phyloP scores from a whole-genome alignment of 1,140 invertebrate genomes.

The Drosophila kurseongensis region DNA sequence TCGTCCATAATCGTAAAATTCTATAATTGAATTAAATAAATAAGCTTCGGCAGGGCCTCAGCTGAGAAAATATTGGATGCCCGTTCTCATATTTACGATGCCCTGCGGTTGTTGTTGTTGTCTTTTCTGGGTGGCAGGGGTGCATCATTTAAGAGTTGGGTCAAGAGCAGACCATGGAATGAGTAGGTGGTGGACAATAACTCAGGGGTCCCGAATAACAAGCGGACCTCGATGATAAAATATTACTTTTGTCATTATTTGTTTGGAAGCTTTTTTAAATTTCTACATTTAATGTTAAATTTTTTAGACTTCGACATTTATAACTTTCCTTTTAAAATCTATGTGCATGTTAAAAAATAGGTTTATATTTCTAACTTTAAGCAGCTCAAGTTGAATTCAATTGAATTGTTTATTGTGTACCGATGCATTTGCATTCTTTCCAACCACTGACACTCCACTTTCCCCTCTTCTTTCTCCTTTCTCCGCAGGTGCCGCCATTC shows the following conservation, averaged over 20 bases:
- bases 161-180: slow-evolving; percentile 1
- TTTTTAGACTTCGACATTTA: too few relatives aligned
- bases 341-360: too few relatives aligned
- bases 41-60: slow-evolving; percentile 58
- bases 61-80: slow-evolving; percentile 74
- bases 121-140: slow-evolving; percentile 1
- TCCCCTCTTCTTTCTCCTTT: slow-evolving; percentile 11
- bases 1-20: slow-evolving; percentile 77
- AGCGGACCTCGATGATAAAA: neutral
- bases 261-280: neutral
- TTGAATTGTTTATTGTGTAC: slow-evolving; percentile 4
- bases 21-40: slow-evolving; percentile 84
- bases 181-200: neutral
- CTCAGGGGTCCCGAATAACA: slow-evolving; percentile 1
- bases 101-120: slow-evolving; percentile 47
- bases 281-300: too few relatives aligned
- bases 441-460: slow-evolving; percentile 17
- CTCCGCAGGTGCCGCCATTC: slow-evolving; percentile 89
- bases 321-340: too few relatives aligned
- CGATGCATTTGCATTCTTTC: slow-evolving; percentile 9
- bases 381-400: neutral
- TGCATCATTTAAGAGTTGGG: slow-evolving; percentile 30
- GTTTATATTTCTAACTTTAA: too few relatives aligned
- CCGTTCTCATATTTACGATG: slow-evolving; percentile 58
- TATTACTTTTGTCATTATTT: slow-evolving; percentile 2